Conservation (phyloP, 2,888 invertebrate genomes). For the Folsomia manolachei region DNA sequence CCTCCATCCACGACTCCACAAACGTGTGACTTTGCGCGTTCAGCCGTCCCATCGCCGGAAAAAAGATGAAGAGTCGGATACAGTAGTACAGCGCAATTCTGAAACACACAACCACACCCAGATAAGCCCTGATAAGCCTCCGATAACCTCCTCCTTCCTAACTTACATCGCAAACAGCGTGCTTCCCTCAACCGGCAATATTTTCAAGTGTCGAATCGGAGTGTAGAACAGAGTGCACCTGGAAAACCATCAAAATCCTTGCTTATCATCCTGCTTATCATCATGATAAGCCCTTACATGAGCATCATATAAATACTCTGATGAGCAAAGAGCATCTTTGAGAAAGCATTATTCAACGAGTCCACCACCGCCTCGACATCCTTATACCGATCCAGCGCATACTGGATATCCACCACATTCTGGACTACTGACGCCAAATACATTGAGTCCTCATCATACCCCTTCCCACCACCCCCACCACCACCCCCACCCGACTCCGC, state of each 20-base stretch:
- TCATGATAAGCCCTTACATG: too few species aligned
- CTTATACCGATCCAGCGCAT: slow-evolving; percentile 49
- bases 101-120: too few species aligned
- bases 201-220: slow-evolving; percentile 44
- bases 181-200: slow-evolving; percentile 40
- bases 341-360: slow-evolving; percentile 45
- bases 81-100: slow-evolving; percentile 44
- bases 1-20: slow-evolving; percentile 48
- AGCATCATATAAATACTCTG: slow-evolving; percentile 48
- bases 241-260: neutral
- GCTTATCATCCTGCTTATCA: too few species aligned
- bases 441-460: slow-evolving; percentile 45
- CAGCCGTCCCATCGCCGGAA: slow-evolving; percentile 46
- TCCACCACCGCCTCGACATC: slow-evolving; percentile 49
- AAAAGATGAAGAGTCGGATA: slow-evolving; percentile 48
- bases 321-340: slow-evolving; percentile 46
- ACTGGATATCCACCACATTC: slow-evolving; percentile 49
- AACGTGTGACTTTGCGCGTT: slow-evolving; percentile 42
- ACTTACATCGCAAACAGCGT: slow-evolving; percentile 43
- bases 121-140: too few species aligned
- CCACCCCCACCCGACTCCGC: slow-evolving; percentile 8
- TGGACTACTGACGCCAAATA: slow-evolving; percentile 49
- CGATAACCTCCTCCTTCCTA: too few species aligned
- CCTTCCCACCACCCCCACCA: slow-evolving; percentile 37
- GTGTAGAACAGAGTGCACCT: slow-evolving; percentile 49